Evolutionary conservation across 2,797 vertebrate genomes (phyloP).

Genomic region (Pogonophryne albipinna): DNA sequence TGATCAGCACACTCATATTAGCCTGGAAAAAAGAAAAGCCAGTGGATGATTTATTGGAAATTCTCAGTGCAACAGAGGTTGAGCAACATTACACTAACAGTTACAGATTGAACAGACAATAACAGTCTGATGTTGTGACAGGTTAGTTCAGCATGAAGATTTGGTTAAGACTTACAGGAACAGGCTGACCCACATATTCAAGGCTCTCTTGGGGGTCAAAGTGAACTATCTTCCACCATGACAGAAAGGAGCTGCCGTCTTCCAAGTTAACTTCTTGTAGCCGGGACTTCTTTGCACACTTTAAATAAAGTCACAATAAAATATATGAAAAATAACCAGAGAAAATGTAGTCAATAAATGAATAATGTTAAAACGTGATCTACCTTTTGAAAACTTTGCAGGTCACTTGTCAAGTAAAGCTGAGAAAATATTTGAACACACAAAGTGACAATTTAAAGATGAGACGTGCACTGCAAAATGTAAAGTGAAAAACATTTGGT

Average conservation of each 20-base stretch:
- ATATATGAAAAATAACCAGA: neutral
- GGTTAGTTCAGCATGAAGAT: slow-evolving; percentile 5
- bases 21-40: slow-evolving; percentile 79
- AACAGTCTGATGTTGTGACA: neutral
- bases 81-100: neutral
- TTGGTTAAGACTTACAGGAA: slow-evolving; percentile 84
- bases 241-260: slow-evolving; percentile 81
- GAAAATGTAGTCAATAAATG: neutral
- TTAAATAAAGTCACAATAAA: slow-evolving; percentile 26
- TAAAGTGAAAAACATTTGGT: neutral
- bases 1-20: slow-evolving; percentile 87
- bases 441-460: neutral
- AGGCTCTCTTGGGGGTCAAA: slow-evolving; percentile 91
- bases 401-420: slow-evolving; percentile 92
- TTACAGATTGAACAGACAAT: neutral
- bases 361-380: neutral
- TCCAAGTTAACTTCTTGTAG: slow-evolving; percentile 90
- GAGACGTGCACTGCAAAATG: neutral
- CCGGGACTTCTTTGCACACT: slow-evolving; percentile 86
- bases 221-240: slow-evolving; percentile 87
- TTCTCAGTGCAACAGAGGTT: neutral
- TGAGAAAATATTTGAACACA: slow-evolving; percentile 59
- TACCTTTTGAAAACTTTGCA: slow-evolving; percentile 85
- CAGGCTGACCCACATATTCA: slow-evolving; percentile 89
- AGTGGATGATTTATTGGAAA: neutral